phyloP scores from a whole-genome alignment of 2,113 vertebrate genomes.

The Oenanthe melanoleuca region DNA sequence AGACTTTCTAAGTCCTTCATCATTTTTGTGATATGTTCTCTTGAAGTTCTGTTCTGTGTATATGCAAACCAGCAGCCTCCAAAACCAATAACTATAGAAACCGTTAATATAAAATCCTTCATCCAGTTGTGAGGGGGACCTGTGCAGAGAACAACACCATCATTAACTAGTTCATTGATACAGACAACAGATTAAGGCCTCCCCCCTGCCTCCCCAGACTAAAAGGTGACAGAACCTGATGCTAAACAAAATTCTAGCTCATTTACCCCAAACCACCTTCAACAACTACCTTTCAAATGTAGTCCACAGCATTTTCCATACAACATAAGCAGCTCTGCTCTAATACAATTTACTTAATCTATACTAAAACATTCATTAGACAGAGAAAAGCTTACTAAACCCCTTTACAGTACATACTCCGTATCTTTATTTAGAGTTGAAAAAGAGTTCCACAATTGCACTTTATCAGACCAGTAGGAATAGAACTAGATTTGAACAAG shows the following conservation, averaged over 20 bases:
- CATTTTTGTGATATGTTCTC: constrained; percentile 96
- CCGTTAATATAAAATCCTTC: constrained; percentile 94
- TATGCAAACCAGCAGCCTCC: constrained; percentile 99
- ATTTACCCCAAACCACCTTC: neutral
- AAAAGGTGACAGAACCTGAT: neutral
- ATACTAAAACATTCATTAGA: neutral
- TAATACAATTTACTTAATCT: neutral
- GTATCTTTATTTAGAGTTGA: neutral
- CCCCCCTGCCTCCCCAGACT: rapidly evolving
- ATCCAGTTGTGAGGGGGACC: constrained; percentile 97
- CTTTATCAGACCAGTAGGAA: neutral
- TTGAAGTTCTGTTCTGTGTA: constrained; percentile 94
- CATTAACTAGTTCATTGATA: neutral
- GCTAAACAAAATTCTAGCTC: neutral
- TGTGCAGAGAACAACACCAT: constrained; percentile 61
- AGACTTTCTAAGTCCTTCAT: constrained; percentile 98
- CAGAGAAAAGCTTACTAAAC: neutral
- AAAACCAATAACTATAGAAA: constrained; percentile 96
- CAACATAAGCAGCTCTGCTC: neutral
- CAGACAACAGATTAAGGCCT: neutral
- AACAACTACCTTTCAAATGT: neutral
- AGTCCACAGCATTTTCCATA: neutral
- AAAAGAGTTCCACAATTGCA: neutral
- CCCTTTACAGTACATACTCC: neutral
- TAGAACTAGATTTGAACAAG: neutral